Evolutionary conservation across 2,113 vertebrate genomes (phyloP).

Genomic region (Plestiodon gilberti): DNA sequence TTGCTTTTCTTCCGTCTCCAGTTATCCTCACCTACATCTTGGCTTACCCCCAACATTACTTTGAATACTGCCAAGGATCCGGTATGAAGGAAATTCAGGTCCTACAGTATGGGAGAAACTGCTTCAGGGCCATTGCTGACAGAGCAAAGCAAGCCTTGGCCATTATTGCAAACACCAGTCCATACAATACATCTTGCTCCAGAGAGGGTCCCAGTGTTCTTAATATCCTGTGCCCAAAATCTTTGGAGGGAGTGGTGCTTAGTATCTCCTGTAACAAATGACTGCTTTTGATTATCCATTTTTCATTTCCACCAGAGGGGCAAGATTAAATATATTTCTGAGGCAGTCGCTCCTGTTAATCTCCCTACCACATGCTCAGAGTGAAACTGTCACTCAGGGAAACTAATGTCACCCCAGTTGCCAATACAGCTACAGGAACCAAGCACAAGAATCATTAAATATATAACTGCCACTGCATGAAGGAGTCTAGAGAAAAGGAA

Average conservation of each 20-base stretch:
- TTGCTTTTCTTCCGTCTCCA: no score
- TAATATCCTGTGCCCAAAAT: slow-evolving; percentile 34
- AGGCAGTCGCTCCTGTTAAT: slow-evolving; percentile 66
- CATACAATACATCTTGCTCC: not conserved
- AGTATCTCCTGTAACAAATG: slow-evolving; percentile 65
- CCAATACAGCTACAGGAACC: slow-evolving; percentile 54
- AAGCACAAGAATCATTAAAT: slow-evolving; percentile 61
- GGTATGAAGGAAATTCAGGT: not conserved
- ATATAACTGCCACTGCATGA: slow-evolving; percentile 38
- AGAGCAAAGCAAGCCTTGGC: not conserved
- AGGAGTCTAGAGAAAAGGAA: not conserved
- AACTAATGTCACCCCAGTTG: slow-evolving; percentile 48
- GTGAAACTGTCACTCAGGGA: slow-evolving; percentile 59
- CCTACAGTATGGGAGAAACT: not conserved
- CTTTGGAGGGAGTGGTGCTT: slow-evolving; percentile 49
- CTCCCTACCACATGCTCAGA: slow-evolving; percentile 61
- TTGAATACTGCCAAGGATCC: not conserved
- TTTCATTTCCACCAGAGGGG: slow-evolving; percentile 62
- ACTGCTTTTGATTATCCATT: slow-evolving; percentile 68
- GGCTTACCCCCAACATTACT: not conserved
- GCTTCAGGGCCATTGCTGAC: not conserved
- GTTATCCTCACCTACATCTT: no score
- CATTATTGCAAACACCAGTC: not conserved
- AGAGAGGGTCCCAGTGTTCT: slow-evolving; percentile 34
- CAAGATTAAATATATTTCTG: slow-evolving; percentile 73